phyloP scores from a whole-genome alignment of 2,797 vertebrate genomes.

The Tokudaia muenninki region DNA sequence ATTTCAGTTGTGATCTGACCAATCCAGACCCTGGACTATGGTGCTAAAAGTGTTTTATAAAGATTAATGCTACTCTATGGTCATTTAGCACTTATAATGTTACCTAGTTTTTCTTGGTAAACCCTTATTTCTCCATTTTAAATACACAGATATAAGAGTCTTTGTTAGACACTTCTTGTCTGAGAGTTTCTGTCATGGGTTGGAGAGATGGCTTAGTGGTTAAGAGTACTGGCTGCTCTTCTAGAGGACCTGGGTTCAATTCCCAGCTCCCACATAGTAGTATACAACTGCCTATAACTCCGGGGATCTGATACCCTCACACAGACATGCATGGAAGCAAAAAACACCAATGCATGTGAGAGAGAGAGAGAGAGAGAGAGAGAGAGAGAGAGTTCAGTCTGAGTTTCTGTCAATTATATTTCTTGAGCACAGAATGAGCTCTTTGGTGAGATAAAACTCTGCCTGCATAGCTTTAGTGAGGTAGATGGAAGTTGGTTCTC shows the following conservation, averaged over 20 bases:
- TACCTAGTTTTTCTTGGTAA: slow-evolving; percentile 14
- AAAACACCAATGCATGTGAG: not conserved
- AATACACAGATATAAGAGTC: not conserved
- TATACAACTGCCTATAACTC: not conserved
- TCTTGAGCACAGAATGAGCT: not conserved
- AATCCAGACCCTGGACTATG: not conserved
- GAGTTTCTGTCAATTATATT: not conserved
- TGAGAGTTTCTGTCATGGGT: not conserved
- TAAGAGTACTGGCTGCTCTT: not conserved
- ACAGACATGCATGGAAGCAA: not conserved
- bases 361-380: not conserved
- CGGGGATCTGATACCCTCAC: not conserved
- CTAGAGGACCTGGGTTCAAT: not conserved
- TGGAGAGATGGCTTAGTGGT: not conserved
- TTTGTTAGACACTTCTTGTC: not conserved
- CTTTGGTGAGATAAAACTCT: not conserved
- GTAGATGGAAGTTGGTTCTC: not conserved
- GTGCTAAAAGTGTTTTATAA: not conserved
- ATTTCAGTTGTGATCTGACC: not conserved
- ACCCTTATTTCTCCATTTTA: slow-evolving; percentile 5
- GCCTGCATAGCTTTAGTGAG: slow-evolving; percentile 15
- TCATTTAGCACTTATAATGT: slow-evolving; percentile 22
- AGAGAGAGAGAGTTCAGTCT: not conserved
- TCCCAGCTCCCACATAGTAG: not conserved
- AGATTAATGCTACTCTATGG: not conserved